Percentiles rank a stretch among this genome's conserved stretches.
These are phyloP conservation scores for Eristalinus aeneus DNA, from an alignment of 2,888 invertebrate genomes.

Conservation along the genomic window DNA sequence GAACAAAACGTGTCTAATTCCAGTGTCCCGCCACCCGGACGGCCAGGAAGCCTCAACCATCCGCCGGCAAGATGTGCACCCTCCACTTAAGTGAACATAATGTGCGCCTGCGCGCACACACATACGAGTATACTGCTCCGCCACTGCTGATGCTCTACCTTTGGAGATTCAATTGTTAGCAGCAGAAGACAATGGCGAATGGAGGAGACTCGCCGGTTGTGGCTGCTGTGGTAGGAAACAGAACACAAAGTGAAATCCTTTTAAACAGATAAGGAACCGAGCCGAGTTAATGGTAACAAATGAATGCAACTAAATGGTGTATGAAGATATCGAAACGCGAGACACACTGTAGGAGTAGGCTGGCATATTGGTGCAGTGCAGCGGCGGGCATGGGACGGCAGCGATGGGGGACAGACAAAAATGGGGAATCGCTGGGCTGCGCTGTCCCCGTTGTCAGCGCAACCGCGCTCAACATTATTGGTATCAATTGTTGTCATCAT, in stretches of 20 bases:
- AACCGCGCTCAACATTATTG: conserved; percentile 48
- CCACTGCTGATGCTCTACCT: conserved; percentile 14
- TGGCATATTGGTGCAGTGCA: conserved; percentile 76
- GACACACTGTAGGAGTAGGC: conserved; percentile 79
- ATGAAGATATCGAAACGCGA: conserved; percentile 80
- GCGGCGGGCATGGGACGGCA: conserved; percentile 5
- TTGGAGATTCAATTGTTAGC: conserved; percentile 65
- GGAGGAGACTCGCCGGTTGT: neutral
- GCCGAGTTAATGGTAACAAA: conserved; percentile 80
- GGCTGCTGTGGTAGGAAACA: conserved; percentile 29
- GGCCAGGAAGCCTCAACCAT: neutral
- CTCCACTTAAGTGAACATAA: conserved; percentile 33
- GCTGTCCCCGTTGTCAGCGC: conserved; percentile 10
- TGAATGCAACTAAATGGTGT: conserved; percentile 80
- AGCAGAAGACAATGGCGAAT: conserved; percentile 43
- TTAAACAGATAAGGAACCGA: conserved; percentile 72
- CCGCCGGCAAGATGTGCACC: conserved; percentile 9
- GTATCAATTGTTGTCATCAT: conserved; percentile 61
- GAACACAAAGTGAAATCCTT: conserved; percentile 70
- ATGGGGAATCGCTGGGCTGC: conserved; percentile 24
- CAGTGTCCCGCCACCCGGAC: conserved; percentile 20
- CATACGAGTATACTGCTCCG: conserved; percentile 5
- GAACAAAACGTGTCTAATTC: conserved; percentile 70
- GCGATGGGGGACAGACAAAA: conserved; percentile 1
- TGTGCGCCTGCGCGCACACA: conserved; percentile 34